Percentiles rank a stretch among this genome's conserved stretches.
Conservation (phyloP, 2,888 invertebrate genomes). For the Lasioglossum malachurum region DNA sequence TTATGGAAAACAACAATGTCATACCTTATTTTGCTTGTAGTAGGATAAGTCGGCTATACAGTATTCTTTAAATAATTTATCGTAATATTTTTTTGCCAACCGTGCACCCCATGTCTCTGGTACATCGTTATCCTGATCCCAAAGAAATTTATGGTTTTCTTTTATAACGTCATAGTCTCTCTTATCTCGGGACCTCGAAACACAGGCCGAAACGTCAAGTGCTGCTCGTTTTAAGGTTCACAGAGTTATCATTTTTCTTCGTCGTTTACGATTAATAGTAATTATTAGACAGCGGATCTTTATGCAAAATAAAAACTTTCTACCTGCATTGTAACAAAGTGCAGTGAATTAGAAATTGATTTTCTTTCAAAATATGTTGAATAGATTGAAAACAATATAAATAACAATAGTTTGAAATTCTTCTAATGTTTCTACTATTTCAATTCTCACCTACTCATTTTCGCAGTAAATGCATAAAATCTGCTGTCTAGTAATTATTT, state of each 20-base stretch:
- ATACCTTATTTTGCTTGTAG: constrained; percentile 97
- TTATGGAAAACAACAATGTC: constrained; percentile 60
- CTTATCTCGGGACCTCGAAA: constrained; percentile 89
- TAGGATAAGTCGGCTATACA: constrained; percentile 96
- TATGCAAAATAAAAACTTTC: no score
- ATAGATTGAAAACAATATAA: no score
- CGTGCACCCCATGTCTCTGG: constrained; percentile 94
- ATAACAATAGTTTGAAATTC: no score
- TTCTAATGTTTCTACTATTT: no score
- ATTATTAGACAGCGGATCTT: not conserved
- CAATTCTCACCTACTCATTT: no score
- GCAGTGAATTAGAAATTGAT: no score
- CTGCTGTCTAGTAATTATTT: not conserved
- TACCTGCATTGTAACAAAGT: no score
- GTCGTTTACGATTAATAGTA: constrained; percentile 18
- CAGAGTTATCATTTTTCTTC: constrained; percentile 48
- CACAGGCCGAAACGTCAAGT: constrained; percentile 77
- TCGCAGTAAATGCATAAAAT: no score
- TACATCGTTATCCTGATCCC: constrained; percentile 91
- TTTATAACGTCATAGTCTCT: constrained; percentile 96
- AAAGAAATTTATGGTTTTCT: constrained; percentile 97
- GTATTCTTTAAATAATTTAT: constrained; percentile 99
- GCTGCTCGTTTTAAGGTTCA: constrained; percentile 72
- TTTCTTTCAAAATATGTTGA: no score
- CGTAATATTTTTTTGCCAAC: constrained; percentile 98